phyloP scores from a whole-genome alignment of 2,113 vertebrate species.

The Eurystomus gularis region DNA sequence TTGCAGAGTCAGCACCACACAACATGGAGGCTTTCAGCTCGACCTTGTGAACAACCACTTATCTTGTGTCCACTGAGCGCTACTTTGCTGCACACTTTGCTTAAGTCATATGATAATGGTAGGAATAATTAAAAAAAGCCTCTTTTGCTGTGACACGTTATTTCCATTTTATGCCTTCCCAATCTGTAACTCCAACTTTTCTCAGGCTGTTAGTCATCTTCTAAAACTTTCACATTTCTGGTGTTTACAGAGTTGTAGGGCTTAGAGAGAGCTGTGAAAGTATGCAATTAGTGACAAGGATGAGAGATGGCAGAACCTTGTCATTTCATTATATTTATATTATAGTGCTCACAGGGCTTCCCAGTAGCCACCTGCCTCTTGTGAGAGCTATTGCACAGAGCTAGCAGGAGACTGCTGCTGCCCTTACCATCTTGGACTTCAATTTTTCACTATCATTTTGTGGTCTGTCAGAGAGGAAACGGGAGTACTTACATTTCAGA shows the following conservation, averaged over 20 bases:
- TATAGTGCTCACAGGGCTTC: neutral
- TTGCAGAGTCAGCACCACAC: too few relatives aligned
- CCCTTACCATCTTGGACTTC: neutral
- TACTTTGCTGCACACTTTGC: neutral
- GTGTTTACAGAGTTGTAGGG: conserved; percentile 29
- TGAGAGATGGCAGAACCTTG: conserved; percentile 16
- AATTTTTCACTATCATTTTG: neutral
- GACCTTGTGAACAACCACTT: neutral
- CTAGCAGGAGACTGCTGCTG: neutral
- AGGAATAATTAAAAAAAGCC: neutral
- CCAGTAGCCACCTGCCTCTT: neutral
- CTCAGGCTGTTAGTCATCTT: conserved; percentile 30
- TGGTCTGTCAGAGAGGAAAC: neutral
- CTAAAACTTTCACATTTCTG: conserved; percentile 44
- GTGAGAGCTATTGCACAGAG: neutral
- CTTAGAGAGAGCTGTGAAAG: conserved; percentile 28
- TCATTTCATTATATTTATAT: neutral
- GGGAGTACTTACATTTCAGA: neutral
- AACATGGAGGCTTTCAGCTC: neutral
- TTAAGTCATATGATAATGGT: rapidly evolving
- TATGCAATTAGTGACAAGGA: conserved; percentile 31
- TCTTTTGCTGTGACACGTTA: neutral
- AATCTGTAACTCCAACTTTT: conserved; percentile 10
- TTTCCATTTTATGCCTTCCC: conserved; percentile 28
- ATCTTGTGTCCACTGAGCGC: neutral